Conservation (phyloP, 2,113 vertebrate genomes). For the Brevimyrus niger region DNA sequence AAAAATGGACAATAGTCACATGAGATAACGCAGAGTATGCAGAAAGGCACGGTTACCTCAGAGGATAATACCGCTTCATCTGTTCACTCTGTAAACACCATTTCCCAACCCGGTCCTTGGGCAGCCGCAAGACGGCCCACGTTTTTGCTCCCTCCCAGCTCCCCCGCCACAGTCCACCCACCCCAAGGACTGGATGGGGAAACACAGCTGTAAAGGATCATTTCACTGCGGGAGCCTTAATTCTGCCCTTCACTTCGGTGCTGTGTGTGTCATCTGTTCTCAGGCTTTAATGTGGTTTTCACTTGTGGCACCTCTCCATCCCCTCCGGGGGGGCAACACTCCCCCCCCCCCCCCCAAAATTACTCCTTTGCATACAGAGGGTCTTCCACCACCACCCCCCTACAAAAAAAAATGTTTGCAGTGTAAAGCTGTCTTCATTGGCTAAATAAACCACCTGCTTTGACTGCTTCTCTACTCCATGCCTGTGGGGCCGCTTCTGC, state of each 20-base stretch:
- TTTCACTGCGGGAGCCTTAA: background rate
- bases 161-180: background rate
- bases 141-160: background rate
- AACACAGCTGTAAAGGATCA: background rate
- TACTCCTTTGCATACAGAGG: background rate
- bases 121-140: background rate
- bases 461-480: background rate
- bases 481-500: background rate
- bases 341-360: background rate
- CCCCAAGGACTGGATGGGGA: background rate
- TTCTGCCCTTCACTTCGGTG: background rate
- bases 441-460: background rate
- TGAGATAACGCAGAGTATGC: background rate
- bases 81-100: background rate
- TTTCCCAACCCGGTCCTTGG: background rate
- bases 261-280: background rate
- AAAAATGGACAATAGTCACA: background rate
- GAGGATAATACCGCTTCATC: background rate
- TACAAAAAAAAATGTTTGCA: background rate
- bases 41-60: background rate
- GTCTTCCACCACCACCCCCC: background rate
- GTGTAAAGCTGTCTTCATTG: background rate
- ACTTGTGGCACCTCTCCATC: background rate
- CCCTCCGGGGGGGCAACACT: background rate
- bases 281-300: background rate